Evolutionary conservation across 1,140 invertebrate species (phyloP), one percentile per base, ranked within the genome.

Genomic region (Hylaeus volcanicus): DNA sequence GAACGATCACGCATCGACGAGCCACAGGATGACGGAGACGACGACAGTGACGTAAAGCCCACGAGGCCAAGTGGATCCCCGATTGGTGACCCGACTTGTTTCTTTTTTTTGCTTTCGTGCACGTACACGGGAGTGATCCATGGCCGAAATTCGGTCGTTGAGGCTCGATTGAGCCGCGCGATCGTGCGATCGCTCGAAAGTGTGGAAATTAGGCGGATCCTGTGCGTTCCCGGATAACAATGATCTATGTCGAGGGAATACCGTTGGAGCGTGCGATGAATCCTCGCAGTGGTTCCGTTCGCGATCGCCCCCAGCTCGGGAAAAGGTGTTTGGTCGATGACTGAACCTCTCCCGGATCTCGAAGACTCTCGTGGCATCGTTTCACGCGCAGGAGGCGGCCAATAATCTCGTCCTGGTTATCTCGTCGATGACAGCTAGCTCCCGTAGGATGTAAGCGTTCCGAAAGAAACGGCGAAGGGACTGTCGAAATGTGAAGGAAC

Each of bases 1-100:
- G 26, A 56, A 65, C 77, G 60, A 15, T 70, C 65, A 70, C 69
- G 69, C 72, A 73, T 12, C 60, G 64, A 5, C 26, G 2, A 56
- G 5, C 79, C 63, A 26, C 68, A 82, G 81, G 66, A 73, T 60
- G 65, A 73, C 73, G 79, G 56, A 43, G 63, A 66, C 71, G 61
- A 76, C 71, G 61, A 72, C 39, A 75, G 72, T 87, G 81, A 82
- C 70, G 81, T 79, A 74, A 76, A 80, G 15, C 81, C 60, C 75
- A 79, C 73, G 81, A 83, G 84, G 76, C 70, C 74, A 65, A 75
- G 83, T 66, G 66, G 64, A 66, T 64, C 15, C 26, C 26, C 45
- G 26, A 56, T 9, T 70, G 56, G 45, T 60, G 75, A 39, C 15
- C 15, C 15, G 12, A 41, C 43, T 76, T 14, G 74, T 51, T 74